Evolutionary conservation across 2,113 vertebrate genomes (phyloP).

Genomic region (Anhinga anhinga): DNA sequence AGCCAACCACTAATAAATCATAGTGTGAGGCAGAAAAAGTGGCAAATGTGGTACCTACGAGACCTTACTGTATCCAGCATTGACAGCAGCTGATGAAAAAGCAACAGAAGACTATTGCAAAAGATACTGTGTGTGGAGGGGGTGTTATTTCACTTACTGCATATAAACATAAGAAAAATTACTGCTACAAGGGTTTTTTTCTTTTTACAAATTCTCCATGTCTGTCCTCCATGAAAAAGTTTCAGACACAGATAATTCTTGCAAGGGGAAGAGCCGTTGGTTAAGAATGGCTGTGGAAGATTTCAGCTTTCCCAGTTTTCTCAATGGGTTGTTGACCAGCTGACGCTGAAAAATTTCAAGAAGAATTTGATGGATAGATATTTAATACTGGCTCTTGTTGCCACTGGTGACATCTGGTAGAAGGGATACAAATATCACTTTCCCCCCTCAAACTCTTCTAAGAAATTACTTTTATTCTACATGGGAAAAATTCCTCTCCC

Average conservation of each 20-base stretch:
- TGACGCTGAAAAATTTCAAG: conserved; percentile 15
- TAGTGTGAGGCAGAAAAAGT: neutral
- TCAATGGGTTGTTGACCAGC: conserved; percentile 31
- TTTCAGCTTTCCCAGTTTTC: conserved; percentile 1
- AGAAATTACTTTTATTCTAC: neutral
- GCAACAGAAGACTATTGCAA: neutral
- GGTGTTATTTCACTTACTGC: neutral
- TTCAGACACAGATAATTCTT: neutral
- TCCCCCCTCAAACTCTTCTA: neutral
- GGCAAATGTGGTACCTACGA: neutral
- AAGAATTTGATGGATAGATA: conserved; percentile 49
- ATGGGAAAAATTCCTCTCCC: neutral
- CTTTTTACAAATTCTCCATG: neutral
- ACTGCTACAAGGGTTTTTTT: neutral
- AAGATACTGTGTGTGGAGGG: neutral
- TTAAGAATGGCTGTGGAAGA: neutral
- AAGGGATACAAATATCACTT: conserved; percentile 3
- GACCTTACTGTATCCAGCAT: neutral
- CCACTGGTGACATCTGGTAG: conserved; percentile 42
- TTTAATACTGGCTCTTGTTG: conserved; percentile 27
- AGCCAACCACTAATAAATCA: neutral
- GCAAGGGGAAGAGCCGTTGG: neutral
- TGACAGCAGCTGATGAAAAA: neutral
- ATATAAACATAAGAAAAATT: neutral
- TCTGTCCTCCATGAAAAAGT: neutral